Evolutionary conservation across 2,113 vertebrate genomes (phyloP), one percentile per base, ranked within the genome.

Genomic region (Strigops habroptila): DNA sequence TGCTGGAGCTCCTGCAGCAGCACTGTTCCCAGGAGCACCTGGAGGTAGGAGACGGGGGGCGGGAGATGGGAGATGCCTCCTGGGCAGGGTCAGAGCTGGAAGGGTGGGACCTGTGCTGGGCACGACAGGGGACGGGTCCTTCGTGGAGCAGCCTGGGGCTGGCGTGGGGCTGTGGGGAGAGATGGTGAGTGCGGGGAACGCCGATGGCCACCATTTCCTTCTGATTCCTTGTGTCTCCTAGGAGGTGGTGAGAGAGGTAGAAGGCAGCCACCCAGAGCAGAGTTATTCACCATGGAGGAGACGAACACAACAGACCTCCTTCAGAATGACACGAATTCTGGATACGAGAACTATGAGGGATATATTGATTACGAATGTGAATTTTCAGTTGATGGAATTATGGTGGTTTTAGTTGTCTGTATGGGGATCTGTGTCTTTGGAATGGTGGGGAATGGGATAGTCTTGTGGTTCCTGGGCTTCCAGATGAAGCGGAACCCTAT

Each of bases 391-490:
- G n/a, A n/a, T n/a, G n/a, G n/a, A n/a, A n/a, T 43, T 13, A 8
- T 27, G 51, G 30, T 59, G 31, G 59, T 79, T 28, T 3, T 21
- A 14, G 10, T 13, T 14, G 33, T 74, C 39, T 80, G n/a, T 37
- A 2, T 68, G 10, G 68, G 6, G 10, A 10, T 86, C 68, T 80
- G 28, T 15, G 7, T 80, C 11, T 75, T 95, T 6, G 97, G 97
- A 49, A 79, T 98, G 27, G 59, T 71, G 64, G 97, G 97, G 44
- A 98, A 98, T 4, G 85, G 91, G 22, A 88, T 92, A 62, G 95
- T 97, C 7, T 18, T 98, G 63, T 94, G 94, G 95, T 93, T 97
- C 27, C 95, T 98, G 7, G 74, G 91, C 63, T 97, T 95, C 74
- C 93, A 86, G 25, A 68, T 95, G 68, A 97, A 96, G 84, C 88